Percentiles rank a stretch among this genome's conserved stretches.
phyloP scores from a whole-genome alignment of 2,113 vertebrate genomes.

The Coregonus clupeaformis region DNA sequence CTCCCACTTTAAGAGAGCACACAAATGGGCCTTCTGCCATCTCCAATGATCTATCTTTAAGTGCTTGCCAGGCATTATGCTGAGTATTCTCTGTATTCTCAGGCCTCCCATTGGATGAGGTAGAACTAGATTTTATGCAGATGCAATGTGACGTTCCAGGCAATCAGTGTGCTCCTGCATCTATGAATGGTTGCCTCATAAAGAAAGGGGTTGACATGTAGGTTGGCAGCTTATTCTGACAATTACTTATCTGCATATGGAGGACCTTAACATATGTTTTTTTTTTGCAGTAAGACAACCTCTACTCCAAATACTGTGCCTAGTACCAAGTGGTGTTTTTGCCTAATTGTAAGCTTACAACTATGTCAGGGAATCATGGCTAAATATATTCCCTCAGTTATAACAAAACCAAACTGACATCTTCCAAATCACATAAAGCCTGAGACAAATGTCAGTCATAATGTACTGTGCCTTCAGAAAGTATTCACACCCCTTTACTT shows the following conservation, averaged over 20 bases:
- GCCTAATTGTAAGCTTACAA: too few relatives aligned
- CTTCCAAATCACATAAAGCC: too few relatives aligned
- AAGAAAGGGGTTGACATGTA: slow-evolving; percentile 11
- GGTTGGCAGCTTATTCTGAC: not conserved
- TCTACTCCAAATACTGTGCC: not conserved
- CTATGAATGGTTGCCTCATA: slow-evolving; percentile 1
- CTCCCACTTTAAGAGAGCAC: slow-evolving; percentile 28
- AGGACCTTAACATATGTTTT: not conserved
- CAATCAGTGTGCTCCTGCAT: slow-evolving; percentile 24
- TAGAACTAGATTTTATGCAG: slow-evolving; percentile 35
- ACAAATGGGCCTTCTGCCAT: slow-evolving; percentile 24
- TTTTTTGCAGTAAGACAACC: not conserved
- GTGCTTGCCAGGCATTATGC: slow-evolving; percentile 49
- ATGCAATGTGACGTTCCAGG: slow-evolving; percentile 28
- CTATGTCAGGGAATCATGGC: too few relatives aligned
- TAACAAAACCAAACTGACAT: too few relatives aligned
- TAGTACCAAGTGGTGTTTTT: too few relatives aligned
- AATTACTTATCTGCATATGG: slow-evolving; percentile 4
- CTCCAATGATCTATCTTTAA: slow-evolving; percentile 38
- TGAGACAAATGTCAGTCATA: too few relatives aligned
- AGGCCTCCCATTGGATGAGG: slow-evolving; percentile 38
- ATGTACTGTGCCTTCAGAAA: too few relatives aligned
- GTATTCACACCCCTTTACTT: too few relatives aligned
- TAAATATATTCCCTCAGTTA: too few relatives aligned
- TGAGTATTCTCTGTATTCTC: slow-evolving; percentile 36